Evolutionary conservation across 2,113 vertebrate genomes (phyloP).

Genomic region (Symphodus melops): DNA sequence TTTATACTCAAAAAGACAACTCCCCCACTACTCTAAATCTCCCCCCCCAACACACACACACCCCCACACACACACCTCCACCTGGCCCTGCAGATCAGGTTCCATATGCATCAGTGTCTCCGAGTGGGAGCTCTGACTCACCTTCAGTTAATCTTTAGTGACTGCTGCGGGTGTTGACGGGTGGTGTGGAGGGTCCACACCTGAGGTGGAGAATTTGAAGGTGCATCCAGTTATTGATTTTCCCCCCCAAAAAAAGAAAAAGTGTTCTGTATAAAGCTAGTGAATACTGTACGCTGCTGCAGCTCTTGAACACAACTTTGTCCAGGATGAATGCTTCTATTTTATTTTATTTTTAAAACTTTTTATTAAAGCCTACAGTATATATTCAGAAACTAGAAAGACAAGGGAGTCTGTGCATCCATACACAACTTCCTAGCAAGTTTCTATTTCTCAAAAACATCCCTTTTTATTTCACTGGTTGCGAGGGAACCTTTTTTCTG

Average conservation of each 20-base stretch:
- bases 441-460: background rate
- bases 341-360: constrained; percentile 19
- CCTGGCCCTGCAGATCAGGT: constrained; percentile 48
- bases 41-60: background rate
- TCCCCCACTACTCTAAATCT: background rate
- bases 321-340: constrained; percentile 4
- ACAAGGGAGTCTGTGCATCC: background rate
- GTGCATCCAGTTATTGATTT: constrained; percentile 54
- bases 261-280: constrained; percentile 25
- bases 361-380: constrained; percentile 12
- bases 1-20: constrained; percentile 50
- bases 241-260: constrained; percentile 7
- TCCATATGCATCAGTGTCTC: constrained; percentile 69
- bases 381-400: background rate
- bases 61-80: constrained; percentile 35
- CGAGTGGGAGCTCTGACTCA: constrained; percentile 53
- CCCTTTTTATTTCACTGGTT: background rate
- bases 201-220: constrained; percentile 52
- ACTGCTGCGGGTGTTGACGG: constrained; percentile 44
- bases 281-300: constrained; percentile 9
- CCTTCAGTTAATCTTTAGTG: constrained; percentile 63
- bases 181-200: constrained; percentile 41
- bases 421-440: background rate
- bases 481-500: too few species aligned
- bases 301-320: constrained; percentile 3